Evolutionary conservation across 2,113 vertebrate genomes (phyloP), one percentile per base, ranked within the genome.

Genomic region (Corydoras sp.): DNA sequence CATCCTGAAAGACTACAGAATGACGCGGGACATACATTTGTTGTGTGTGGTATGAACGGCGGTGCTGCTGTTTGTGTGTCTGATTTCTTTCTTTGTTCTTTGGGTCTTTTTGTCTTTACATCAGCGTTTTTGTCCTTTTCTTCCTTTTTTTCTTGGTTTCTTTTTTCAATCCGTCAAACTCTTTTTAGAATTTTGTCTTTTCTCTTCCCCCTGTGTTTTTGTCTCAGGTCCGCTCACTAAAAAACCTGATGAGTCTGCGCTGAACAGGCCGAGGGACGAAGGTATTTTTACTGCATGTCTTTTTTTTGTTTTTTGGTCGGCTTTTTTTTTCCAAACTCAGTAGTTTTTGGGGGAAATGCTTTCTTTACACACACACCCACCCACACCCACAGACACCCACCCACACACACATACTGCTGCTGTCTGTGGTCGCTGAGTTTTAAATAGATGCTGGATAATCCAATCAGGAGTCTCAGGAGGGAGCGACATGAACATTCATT

Each of bases 221-320:
- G 89, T 86, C 83, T 83, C 84, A 95, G 93, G 93, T 92, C 93
- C 92, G 31, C 91, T 95, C 84, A 93, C 92, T 86, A 95, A 93
- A 93, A 94, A 93, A 80, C 86, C 87, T 1, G 89, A 90, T 51
- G 90, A 91, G 82, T 89, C 89, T 68, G 83, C 90, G 69, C 85
- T 86, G 86, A 91, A 91, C 89, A 84, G 89, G 79, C 90, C 90
- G 18, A 85, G 86, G 77, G 90, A 91, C 80, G 89, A 91, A 91
- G 90, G 90, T 91, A 90, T 85, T 89, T 90, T 83, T 84, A 78
- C 79, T 86, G 86, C 87, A 89, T 88, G 85, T 77, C 81, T 83
- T 84, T 68, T 68, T 85, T 75, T 31, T 84, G 78, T 81, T 43
- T 43, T 43, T 43, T 43, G 35, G 4, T 24, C 80, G 78, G 68